Evolutionary conservation across 2,797 vertebrate species (phyloP), one percentile per base, ranked within the genome.

Genomic region (Prionace glauca): DNA sequence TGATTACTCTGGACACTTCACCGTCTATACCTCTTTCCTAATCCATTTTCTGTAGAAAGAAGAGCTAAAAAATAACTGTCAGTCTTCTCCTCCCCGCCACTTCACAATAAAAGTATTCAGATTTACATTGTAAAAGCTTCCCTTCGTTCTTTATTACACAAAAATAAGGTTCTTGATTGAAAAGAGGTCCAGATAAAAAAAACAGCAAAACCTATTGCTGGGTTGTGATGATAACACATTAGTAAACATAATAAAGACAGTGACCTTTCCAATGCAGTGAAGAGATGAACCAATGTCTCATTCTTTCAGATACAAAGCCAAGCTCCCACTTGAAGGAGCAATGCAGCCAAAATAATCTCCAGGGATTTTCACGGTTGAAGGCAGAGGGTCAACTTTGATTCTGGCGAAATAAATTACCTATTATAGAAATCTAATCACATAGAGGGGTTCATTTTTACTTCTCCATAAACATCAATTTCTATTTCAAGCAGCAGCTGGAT

Each of bases 161-260:
- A 95, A 94, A 95, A 72, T 74, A 74, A 74, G 71, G 69, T 95
- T 77, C 71, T 56, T 95, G 93, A 95, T 95, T 77, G 93, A 77
- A 95, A 77, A 95, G 93, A 95, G 93, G 93, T 29, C 71, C 69
- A 95, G 93, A 74, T 60, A 95, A 95, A 74, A 45, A 9, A 32
- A 77, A 77, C 67, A 95, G 24, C 93, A 95, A 95, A 74, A 77
- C 11, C 69, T 60, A 95, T 72, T 77, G 36, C 93, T 77, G 69
- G 45, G 4, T 74, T 32, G 45, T 77, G 93, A 95, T 95, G 93
- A 95, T 95, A 95, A 95, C 71, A 77, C 93, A 77, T 95, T 95
- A 95, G 93, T 95, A 95, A 95, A 95, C 93, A 95, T 95, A 95
- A 95, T 95, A 95, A 95, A 95, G 71, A 95, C 71, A 95, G 71